Evolutionary conservation across 1,140 invertebrate species (phyloP).

Genomic region (Calosoma granatense): DNA sequence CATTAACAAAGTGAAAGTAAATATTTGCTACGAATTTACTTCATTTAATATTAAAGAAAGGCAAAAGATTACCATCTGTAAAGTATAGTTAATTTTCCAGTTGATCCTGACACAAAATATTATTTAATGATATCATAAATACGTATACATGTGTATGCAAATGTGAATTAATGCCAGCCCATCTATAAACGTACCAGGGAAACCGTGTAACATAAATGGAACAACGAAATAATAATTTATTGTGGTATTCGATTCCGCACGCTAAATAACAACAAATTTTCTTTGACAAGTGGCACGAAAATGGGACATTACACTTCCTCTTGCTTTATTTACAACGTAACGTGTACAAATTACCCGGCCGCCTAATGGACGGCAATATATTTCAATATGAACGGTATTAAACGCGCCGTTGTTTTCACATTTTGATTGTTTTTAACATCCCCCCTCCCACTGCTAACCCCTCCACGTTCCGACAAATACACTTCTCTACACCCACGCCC

Average conservation of each 20-base stretch:
- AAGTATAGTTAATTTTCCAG: too few relatives aligned
- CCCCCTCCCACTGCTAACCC: neutral
- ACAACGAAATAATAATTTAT: neutral
- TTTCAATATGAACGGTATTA: neutral
- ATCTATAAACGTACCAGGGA: neutral
- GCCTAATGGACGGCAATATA: neutral
- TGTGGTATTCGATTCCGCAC: too few relatives aligned
- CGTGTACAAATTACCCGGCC: neutral
- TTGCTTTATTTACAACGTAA: neutral
- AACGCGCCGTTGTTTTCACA: neutral
- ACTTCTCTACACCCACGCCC: too few relatives aligned
- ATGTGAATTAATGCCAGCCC: neutral
- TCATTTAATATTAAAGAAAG: too few relatives aligned
- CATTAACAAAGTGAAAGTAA: neutral
- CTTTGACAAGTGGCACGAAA: neutral
- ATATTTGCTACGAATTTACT: too few relatives aligned
- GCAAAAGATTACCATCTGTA: too few relatives aligned
- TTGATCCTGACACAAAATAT: too few relatives aligned
- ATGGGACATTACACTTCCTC: neutral
- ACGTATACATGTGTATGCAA: conserved; percentile 1
- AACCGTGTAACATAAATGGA: neutral
- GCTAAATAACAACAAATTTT: too few relatives aligned
- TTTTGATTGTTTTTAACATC: neutral
- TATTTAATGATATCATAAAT: neutral
- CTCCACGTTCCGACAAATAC: neutral